A percentile compares a stretch with the other conserved stretches of the same genome.
These are phyloP conservation scores for Sphenodon punctatus DNA, from an alignment of 2,797 vertebrate genomes.

Conservation along the genomic window DNA sequence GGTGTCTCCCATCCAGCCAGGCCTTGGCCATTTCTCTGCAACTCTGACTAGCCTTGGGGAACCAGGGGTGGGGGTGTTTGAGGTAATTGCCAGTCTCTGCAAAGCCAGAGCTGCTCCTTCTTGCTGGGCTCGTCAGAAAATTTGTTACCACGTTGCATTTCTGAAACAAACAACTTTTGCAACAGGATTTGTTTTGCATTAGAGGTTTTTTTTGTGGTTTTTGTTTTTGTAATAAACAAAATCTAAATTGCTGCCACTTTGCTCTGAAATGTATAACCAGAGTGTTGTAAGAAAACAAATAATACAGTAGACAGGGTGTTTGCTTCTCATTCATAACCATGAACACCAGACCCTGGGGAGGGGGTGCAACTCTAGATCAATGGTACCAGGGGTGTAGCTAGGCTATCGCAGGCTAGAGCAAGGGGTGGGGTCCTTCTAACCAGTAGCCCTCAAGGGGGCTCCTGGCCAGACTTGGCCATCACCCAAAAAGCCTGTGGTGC, in stretches of 20 bases:
- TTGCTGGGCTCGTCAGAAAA: not conserved
- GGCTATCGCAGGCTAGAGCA: no score
- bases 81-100: no score
- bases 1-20: no score
- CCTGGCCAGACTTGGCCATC: no score
- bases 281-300: not conserved
- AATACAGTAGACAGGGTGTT: not conserved
- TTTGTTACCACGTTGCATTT: slow-evolving; percentile 50
- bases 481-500: no score
- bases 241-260: slow-evolving; percentile 22
- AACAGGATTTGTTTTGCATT: slow-evolving; percentile 58
- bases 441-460: no score
- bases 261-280: not conserved
- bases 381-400: no score
- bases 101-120: not conserved
- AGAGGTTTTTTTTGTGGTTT: not conserved
- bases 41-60: no score
- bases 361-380: no score
- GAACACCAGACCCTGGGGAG: not conserved
- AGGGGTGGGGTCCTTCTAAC: no score
- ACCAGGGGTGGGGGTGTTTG: no score
- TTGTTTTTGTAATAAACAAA: slow-evolving; percentile 16
- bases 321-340: not conserved
- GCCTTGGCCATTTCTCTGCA: no score
- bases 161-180: slow-evolving; percentile 65